Conservation (phyloP, 2,888 invertebrate species). For the Acanthosoma haemorrhoidale region DNA sequence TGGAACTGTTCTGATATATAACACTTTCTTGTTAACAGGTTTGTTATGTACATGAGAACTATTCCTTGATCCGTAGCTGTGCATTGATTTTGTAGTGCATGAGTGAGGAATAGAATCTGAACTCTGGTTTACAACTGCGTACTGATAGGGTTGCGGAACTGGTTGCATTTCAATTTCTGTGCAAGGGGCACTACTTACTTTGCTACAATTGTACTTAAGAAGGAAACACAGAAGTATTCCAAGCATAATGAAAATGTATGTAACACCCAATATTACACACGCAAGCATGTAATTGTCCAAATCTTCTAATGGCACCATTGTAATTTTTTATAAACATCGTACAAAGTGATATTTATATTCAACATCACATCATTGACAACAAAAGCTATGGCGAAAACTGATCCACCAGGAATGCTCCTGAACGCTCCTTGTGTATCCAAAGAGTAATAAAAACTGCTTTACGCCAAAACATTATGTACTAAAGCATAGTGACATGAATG, state of each 20-base stretch:
- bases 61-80: slow-evolving; percentile 28
- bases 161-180: slow-evolving; percentile 25
- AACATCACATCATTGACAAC: too few species aligned
- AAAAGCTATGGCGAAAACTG: too few species aligned
- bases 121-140: slow-evolving; percentile 20
- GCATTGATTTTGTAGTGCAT: slow-evolving; percentile 20
- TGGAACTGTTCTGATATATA: slow-evolving; percentile 24
- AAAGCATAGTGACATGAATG: too few species aligned
- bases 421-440: too few species aligned
- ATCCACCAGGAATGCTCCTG: too few species aligned
- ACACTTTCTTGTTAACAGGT: slow-evolving; percentile 22
- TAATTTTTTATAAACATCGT: neutral
- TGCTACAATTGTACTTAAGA: slow-evolving; percentile 17
- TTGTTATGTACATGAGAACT: slow-evolving; percentile 28
- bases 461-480: too few species aligned
- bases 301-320: slow-evolving; percentile 27
- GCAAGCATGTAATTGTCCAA: slow-evolving; percentile 27
- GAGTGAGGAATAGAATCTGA: slow-evolving; percentile 22
- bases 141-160: slow-evolving; percentile 2
- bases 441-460: too few species aligned
- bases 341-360: neutral
- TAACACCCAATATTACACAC: slow-evolving; percentile 24
- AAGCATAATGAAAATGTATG: slow-evolving; percentile 27
- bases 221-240: slow-evolving; percentile 28
- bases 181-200: neutral